These are phyloP conservation scores for Threskiornis aethiopicus DNA, from an alignment of 2,797 vertebrate genomes.

Conservation along the genomic window DNA sequence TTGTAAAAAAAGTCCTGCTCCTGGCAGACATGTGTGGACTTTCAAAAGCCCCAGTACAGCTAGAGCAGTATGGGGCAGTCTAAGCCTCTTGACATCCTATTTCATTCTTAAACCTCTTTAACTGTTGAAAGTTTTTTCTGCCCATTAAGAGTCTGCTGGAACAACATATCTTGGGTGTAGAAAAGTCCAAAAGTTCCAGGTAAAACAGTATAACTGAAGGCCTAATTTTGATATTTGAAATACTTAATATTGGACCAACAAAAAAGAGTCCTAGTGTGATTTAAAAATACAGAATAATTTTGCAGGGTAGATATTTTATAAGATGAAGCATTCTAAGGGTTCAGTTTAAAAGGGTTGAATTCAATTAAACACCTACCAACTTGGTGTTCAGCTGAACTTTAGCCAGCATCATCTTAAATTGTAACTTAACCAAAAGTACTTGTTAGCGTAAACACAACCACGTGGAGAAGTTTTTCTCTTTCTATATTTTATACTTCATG, in stretches of 20 bases:
- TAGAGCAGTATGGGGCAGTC: not conserved
- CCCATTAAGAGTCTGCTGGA: not conserved
- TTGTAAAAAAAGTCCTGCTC: not conserved
- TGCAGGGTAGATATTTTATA: not conserved
- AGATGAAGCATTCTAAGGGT: not conserved
- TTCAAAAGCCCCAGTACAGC: not conserved
- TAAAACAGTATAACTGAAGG: not conserved
- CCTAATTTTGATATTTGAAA: not conserved
- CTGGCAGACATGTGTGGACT: not conserved
- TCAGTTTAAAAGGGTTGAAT: not conserved
- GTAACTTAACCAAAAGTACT: not conserved
- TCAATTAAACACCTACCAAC: not conserved
- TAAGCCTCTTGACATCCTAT: not conserved
- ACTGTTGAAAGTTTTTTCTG: not conserved
- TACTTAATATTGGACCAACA: not conserved
- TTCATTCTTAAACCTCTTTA: not conserved
- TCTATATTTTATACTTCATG: not conserved
- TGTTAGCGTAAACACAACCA: not conserved
- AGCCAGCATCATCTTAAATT: not conserved
- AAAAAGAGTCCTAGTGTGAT: not conserved
- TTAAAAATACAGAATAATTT: not conserved
- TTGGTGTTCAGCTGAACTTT: not conserved
- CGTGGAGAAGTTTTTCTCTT: not conserved
- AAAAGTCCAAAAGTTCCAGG: not conserved
- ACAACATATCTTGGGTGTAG: not conserved